phyloP scores from a whole-genome alignment of 2,113 vertebrate genomes.

The Hyperoodon ampullatus region DNA sequence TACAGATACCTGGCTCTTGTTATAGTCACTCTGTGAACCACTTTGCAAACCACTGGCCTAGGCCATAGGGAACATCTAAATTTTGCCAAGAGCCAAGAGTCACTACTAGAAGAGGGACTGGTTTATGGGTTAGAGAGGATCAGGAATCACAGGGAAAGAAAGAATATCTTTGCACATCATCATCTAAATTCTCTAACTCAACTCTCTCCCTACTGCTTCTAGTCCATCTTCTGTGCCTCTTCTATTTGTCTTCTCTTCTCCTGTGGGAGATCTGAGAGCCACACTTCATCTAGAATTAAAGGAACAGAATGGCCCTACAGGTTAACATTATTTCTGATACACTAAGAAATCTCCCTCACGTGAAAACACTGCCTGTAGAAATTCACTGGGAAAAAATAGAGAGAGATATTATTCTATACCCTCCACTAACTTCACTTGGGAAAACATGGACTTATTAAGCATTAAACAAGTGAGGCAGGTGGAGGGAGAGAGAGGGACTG shows the following conservation, averaged over 20 bases:
- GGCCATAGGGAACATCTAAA: not conserved
- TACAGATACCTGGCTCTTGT: not conserved
- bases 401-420: not conserved
- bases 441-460: not conserved
- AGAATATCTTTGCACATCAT: not conserved
- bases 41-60: not conserved
- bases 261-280: not conserved
- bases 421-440: not conserved
- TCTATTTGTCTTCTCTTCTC: not conserved
- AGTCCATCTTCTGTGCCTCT: not conserved
- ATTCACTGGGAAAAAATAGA: not conserved
- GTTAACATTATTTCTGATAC: conserved; percentile 3
- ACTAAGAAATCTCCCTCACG: not conserved
- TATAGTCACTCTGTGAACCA: not conserved
- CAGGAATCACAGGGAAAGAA: not conserved
- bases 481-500: not conserved
- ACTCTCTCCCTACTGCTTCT: not conserved
- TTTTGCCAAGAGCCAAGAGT: not conserved
- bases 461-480: not conserved
- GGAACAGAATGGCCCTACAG: not conserved
- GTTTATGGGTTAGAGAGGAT: not conserved
- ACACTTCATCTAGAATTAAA: not conserved
- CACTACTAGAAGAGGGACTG: not conserved
- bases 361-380: not conserved
- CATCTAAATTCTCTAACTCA: not conserved